phyloP scores from a whole-genome alignment of 2,888 invertebrate genomes.

The Monoplex corrugatus region DNA sequence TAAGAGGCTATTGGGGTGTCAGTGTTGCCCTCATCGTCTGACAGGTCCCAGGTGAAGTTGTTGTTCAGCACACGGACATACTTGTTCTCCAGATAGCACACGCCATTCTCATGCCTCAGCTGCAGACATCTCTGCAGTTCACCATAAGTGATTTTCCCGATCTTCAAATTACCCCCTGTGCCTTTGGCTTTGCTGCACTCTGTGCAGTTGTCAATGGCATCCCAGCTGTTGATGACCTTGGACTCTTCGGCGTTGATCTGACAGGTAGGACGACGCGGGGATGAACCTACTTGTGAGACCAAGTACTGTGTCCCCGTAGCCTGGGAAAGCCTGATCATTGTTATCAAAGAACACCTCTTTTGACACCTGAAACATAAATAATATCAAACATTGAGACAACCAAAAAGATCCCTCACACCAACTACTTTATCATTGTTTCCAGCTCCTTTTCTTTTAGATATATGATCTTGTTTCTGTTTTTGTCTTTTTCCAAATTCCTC shows the following conservation, averaged over 20 bases:
- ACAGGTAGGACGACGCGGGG: slow-evolving; percentile 15
- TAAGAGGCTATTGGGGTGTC: slow-evolving; percentile 56
- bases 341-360: slow-evolving; percentile 25
- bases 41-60: slow-evolving; percentile 37
- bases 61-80: slow-evolving; percentile 66
- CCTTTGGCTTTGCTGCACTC: background rate
- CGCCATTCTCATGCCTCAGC: slow-evolving; percentile 50
- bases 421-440: too few relatives aligned
- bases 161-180: slow-evolving; percentile 64
- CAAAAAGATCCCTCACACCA: too few relatives aligned
- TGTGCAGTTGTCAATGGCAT: slow-evolving; percentile 26
- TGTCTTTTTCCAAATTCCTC: too few relatives aligned
- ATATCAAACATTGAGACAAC: too few relatives aligned
- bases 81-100: slow-evolving; percentile 64
- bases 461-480: too few relatives aligned
- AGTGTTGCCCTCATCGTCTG: background rate
- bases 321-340: background rate
- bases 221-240: background rate
- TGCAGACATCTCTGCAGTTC: slow-evolving; percentile 57
- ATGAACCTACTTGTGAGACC: background rate
- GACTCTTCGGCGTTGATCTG: slow-evolving; percentile 18
- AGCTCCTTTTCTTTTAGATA: too few relatives aligned
- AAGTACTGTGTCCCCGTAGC: slow-evolving; percentile 38
- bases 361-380: background rate
- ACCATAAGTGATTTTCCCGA: slow-evolving; percentile 62